Evolutionary conservation across 2,888 invertebrate species (phyloP), one percentile per base, ranked within the genome.

Genomic region (Phanerotoma sp.): DNA sequence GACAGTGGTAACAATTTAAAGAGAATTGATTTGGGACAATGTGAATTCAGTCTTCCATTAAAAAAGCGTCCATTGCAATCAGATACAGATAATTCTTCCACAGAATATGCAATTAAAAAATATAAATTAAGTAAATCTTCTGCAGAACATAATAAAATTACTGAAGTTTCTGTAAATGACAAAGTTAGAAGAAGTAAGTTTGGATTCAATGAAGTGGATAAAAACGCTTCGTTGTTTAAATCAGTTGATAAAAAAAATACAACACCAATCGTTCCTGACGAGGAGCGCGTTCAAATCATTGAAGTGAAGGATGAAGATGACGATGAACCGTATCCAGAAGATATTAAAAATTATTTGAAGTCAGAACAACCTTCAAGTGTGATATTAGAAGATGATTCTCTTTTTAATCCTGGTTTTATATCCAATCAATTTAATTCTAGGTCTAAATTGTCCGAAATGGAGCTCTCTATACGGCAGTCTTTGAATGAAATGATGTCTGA

Each of bases 91-190:
- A n/a, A n/a, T n/a, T n/a, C n/a, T n/a, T n/a, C n/a, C n/a, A n/a
- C n/a, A n/a, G n/a, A n/a, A n/a, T n/a, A 68, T 5, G 81, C n/a
- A n/a, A n/a, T 81, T 22, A 85, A 83, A 60, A 87, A 87, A 69
- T 86, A 86, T 0, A 88, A 85, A 77, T 83, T 86, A 54, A 86
- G 86, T 0, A 84, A 84, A 1, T 87, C 87, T 71, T 80, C 86
- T 38, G 80, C 82, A 62, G 87, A 88, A 77, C 86, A 86, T 1
- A 83, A 81, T 64, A 81, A 81, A 62, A 74, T 86, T 48, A 85
- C 86, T 81, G n/a, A n/a, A n/a, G n/a, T n/a, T n/a, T n/a, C n/a
- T n/a, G n/a, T n/a, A n/a, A n/a, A n/a, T n/a, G n/a, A n/a, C n/a
- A n/a, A n/a, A n/a, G n/a, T n/a, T n/a, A n/a, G n/a, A n/a, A n/a